phyloP scores from a whole-genome alignment of 2,888 invertebrate genomes.

The Eupeodes luniger region DNA sequence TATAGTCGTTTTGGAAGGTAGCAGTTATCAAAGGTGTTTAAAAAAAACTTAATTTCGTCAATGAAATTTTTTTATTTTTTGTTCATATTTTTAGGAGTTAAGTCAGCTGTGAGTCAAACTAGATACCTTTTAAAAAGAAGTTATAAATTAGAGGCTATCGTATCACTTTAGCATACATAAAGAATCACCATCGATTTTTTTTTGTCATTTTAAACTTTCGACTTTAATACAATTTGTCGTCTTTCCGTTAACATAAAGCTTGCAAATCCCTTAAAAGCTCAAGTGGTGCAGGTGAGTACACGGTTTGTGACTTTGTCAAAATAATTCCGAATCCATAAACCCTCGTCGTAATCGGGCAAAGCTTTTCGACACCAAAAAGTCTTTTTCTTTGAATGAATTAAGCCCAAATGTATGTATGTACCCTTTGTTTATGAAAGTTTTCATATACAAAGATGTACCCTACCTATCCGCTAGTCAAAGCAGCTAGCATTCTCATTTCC shows the following conservation, averaged over 20 bases:
- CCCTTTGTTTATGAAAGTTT: no score
- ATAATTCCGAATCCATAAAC: constrained; percentile 9
- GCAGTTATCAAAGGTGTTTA: no score
- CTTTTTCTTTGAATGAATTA: constrained; percentile 13
- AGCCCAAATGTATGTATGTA: background rate
- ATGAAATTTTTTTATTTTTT: no score
- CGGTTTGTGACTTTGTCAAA: constrained; percentile 15
- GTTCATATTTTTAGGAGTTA: no score
- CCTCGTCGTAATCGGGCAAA: background rate
- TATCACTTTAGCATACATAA: no score
- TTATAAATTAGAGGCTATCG: no score
- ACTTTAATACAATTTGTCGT: background rate
- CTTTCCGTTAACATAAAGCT: background rate
- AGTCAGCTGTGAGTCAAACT: no score
- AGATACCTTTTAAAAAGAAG: no score
- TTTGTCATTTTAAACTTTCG: background rate
- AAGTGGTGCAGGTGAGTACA: background rate
- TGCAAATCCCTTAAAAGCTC: background rate
- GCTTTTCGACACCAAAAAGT: constrained; percentile 9
- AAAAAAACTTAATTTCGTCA: no score
- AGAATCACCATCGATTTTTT: background rate
- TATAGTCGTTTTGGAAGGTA: no score
- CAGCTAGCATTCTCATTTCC: background rate
- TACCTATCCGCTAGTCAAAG: background rate
- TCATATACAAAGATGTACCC: no score